These are phyloP conservation scores for Chalcis sispes DNA, from an alignment of 2,888 invertebrate species.

Conservation along the genomic window DNA sequence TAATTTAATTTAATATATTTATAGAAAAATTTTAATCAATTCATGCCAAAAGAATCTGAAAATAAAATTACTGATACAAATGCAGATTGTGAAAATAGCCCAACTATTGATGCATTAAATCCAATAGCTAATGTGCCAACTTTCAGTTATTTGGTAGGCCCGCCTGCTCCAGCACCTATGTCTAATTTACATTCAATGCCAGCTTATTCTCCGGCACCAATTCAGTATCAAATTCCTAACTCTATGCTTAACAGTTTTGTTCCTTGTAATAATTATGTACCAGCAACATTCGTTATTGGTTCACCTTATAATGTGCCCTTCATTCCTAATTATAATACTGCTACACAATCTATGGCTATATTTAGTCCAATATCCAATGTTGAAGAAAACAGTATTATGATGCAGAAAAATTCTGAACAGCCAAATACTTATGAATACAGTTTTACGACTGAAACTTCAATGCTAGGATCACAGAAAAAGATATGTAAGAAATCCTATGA, in stretches of 20 bases:
- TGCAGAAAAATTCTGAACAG: neutral
- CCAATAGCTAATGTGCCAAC: neutral
- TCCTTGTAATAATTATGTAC: constrained; percentile 11
- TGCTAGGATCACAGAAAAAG: constrained; percentile 27
- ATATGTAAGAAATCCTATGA: constrained; percentile 46
- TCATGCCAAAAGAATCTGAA: neutral
- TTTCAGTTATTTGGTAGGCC: constrained; percentile 9
- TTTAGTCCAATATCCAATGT: no score
- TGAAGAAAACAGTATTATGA: no score
- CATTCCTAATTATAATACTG: constrained; percentile 13
- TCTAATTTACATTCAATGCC: constrained; percentile 31
- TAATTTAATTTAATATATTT: neutral
- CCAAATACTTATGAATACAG: neutral
- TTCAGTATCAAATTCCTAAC: constrained; percentile 10
- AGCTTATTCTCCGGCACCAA: neutral
- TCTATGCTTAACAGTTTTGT: constrained; percentile 17
- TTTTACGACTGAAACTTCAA: neutral
- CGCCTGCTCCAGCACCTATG: constrained; percentile 11
- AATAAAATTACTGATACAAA: no score
- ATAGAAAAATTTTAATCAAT: neutral
- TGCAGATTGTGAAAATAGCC: no score
- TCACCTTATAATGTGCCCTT: constrained; percentile 31
- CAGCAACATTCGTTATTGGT: constrained; percentile 26
- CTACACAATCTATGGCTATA: neutral
- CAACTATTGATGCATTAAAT: constrained; percentile 2